phyloP scores from a whole-genome alignment of 2,113 vertebrate genomes.

The Alligator mississippiensis region DNA sequence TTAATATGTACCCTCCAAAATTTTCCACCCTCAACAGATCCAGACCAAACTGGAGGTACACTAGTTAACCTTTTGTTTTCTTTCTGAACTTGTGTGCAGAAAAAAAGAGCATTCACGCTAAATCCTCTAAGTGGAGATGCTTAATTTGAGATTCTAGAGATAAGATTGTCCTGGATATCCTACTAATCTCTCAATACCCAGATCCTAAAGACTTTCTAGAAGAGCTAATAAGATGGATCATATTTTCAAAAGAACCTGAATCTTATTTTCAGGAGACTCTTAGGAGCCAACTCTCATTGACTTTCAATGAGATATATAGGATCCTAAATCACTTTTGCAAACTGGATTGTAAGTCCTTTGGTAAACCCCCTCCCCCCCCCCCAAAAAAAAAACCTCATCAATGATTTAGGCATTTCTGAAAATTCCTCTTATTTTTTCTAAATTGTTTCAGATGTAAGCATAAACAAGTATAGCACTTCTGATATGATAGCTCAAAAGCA shows the following conservation, averaged over 20 bases:
- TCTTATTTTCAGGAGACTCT: background rate
- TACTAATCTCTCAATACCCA: background rate
- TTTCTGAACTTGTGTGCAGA: background rate
- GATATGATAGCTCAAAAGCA: background rate
- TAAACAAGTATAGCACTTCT: background rate
- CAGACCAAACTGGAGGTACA: background rate
- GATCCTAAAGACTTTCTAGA: background rate
- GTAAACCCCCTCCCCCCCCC: no score
- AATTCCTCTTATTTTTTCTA: background rate
- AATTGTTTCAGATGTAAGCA: no score
- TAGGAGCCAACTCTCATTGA: background rate
- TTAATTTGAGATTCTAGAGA: background rate
- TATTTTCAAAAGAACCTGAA: background rate
- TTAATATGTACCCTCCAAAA: background rate
- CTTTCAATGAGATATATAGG: background rate
- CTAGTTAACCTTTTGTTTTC: background rate
- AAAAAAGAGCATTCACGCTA: background rate
- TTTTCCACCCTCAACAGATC: background rate
- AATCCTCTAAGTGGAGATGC: background rate
- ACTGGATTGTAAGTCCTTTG: background rate
- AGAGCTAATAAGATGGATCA: background rate
- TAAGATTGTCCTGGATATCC: background rate
- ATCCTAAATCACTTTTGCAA: background rate
- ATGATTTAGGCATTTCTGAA: background rate
- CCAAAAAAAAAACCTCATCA: background rate